A percentile compares a stretch with the other conserved stretches of the same genome.
These are phyloP conservation scores for Cephus cinctus DNA, from an alignment of 1,140 invertebrate genomes.

Conservation along the genomic window DNA sequence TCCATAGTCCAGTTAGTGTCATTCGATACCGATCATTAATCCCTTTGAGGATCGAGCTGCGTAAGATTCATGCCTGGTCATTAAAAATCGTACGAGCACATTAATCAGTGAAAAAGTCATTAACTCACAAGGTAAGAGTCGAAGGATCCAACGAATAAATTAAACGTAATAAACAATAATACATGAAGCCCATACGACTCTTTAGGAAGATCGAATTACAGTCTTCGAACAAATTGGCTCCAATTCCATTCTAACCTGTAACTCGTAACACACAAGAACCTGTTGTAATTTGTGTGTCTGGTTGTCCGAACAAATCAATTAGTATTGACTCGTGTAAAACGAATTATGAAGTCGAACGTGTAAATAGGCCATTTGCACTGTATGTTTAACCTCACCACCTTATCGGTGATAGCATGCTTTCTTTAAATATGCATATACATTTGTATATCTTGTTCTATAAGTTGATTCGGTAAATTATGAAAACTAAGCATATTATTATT, in stretches of 20 bases:
- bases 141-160: not conserved
- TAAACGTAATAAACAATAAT: not conserved
- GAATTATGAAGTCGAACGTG: too few relatives aligned
- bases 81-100: not conserved
- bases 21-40: not conserved
- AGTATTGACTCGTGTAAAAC: too few relatives aligned
- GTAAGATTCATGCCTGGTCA: not conserved
- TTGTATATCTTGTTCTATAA: slow-evolving; percentile 7
- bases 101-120: not conserved
- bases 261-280: too few relatives aligned
- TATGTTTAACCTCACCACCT: too few relatives aligned
- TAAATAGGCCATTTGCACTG: too few relatives aligned
- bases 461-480: slow-evolving; percentile 11
- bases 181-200: not conserved
- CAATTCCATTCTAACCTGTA: too few relatives aligned
- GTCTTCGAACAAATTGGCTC: too few relatives aligned
- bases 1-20: not conserved
- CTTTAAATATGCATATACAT: not conserved
- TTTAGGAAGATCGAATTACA: too few relatives aligned
- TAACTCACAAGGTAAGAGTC: not conserved
- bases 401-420: too few relatives aligned
- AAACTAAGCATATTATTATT: slow-evolving; percentile 16
- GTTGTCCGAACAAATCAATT: too few relatives aligned
- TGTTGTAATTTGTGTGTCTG: too few relatives aligned
- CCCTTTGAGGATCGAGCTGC: not conserved